phyloP scores from a whole-genome alignment of 2,113 vertebrate species.

The Pholis gunnellus region DNA sequence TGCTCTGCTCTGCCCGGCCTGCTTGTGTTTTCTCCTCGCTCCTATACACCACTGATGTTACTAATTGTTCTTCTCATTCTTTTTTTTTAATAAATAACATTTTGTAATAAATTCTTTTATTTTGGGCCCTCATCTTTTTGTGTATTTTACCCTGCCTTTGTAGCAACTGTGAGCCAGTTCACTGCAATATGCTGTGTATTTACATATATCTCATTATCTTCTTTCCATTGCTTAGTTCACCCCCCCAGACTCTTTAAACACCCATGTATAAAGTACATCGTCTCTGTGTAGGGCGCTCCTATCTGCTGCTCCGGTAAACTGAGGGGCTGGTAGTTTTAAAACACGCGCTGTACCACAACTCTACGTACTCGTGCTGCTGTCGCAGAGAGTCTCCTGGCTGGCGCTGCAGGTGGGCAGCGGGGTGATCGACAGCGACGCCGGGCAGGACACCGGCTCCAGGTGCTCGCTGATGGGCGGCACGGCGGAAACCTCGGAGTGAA shows the following conservation, averaged over 20 bases:
- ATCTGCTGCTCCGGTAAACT: not conserved
- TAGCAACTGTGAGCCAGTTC: not conserved
- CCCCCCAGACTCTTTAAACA: not conserved
- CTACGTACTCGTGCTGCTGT: constrained; percentile 86
- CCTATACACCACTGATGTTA: not conserved
- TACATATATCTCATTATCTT: no score
- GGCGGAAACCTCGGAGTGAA: constrained; percentile 77
- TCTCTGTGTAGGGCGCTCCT: not conserved
- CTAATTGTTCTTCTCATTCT: not conserved
- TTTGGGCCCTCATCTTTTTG: not conserved
- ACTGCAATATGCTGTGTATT: not conserved
- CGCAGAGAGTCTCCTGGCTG: constrained; percentile 91
- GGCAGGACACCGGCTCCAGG: constrained; percentile 88
- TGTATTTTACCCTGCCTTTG: not conserved
- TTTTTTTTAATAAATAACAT: not conserved
- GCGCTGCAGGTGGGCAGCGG: constrained; percentile 89
- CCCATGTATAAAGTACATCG: not conserved
- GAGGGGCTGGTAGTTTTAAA: not conserved
- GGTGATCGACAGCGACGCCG: constrained; percentile 90
- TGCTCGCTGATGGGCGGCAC: constrained; percentile 79
- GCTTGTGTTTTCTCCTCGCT: no score
- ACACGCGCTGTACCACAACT: not conserved
- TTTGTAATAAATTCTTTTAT: not conserved
- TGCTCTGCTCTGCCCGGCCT: no score
- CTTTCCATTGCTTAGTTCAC: not conserved